Evolutionary conservation across 2,113 vertebrate species (phyloP).

Genomic region (Dipodomys ordii): DNA sequence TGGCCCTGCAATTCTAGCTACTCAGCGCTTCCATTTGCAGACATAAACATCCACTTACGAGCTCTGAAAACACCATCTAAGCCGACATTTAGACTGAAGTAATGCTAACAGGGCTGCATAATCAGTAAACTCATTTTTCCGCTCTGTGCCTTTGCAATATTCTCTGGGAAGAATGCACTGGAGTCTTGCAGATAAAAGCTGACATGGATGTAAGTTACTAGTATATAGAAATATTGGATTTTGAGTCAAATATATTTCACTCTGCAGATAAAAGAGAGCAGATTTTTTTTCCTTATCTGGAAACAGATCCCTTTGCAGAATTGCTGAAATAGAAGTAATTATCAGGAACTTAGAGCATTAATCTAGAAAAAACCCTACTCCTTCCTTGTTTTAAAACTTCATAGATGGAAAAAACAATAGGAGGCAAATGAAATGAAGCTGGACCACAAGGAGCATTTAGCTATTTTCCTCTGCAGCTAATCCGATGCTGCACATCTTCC

Average conservation of each 20-base stretch:
- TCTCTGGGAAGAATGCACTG: constrained; percentile 28
- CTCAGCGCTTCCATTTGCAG: constrained; percentile 34
- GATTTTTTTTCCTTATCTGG: constrained; percentile 14
- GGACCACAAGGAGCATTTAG: neutral
- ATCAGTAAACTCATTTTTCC: constrained; percentile 56
- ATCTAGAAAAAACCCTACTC: constrained; percentile 60
- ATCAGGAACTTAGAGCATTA: constrained; percentile 58
- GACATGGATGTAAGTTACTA: constrained; percentile 46
- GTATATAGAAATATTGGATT: constrained; percentile 37
- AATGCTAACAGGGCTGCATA: constrained; percentile 31
- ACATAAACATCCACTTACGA: constrained; percentile 54
- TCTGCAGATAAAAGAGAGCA: constrained; percentile 54
- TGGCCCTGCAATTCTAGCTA: constrained; percentile 41
- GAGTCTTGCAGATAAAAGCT: constrained; percentile 48
- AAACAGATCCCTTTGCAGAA: constrained; percentile 63
- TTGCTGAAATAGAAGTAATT: constrained; percentile 64
- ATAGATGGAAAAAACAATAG: constrained; percentile 17
- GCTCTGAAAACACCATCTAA: constrained; percentile 59
- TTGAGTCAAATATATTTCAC: constrained; percentile 56
- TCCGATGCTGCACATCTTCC: neutral
- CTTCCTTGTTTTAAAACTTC: constrained; percentile 43
- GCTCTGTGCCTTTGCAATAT: constrained; percentile 5
- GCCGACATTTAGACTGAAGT: constrained; percentile 42
- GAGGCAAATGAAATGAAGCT: constrained; percentile 20
- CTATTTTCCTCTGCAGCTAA: neutral